Percentiles rank a stretch among this genome's conserved stretches.
phyloP scores from a whole-genome alignment of 2,888 invertebrate genomes.

The Actias luna region DNA sequence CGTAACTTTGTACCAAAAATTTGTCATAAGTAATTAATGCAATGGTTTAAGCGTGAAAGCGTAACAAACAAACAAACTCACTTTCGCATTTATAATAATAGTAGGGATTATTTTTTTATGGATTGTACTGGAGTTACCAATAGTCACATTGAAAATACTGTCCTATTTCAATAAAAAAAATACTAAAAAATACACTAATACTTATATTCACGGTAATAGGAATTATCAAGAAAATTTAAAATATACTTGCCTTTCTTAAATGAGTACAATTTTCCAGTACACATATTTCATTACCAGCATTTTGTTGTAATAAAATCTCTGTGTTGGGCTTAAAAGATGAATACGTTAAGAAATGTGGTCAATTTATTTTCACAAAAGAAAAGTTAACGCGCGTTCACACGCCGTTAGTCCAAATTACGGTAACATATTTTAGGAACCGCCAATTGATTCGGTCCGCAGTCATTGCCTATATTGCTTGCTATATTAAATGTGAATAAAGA shows the following conservation, averaged over 20 bases:
- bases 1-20: too few relatives aligned
- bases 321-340: neutral
- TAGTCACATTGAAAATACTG: too few relatives aligned
- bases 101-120: too few relatives aligned
- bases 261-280: neutral
- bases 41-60: too few relatives aligned
- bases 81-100: too few relatives aligned
- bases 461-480: neutral
- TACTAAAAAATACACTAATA: too few relatives aligned
- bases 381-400: conserved; percentile 20
- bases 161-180: too few relatives aligned
- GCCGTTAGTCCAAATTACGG: conserved; percentile 21
- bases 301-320: neutral
- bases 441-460: neutral
- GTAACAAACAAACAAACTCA: too few relatives aligned
- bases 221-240: too few relatives aligned
- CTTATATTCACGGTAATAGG: too few relatives aligned
- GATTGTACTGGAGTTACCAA: too few relatives aligned
- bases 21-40: too few relatives aligned
- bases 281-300: neutral
- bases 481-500: neutral
- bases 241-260: neutral
- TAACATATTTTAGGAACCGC: conserved; percentile 9
- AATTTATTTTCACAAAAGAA: conserved; percentile 27
- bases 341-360: conserved; percentile 18